Base-by-base conservation (phyloP, 1,140 invertebrate species). In the Acyrthosiphon pisum region DNA sequence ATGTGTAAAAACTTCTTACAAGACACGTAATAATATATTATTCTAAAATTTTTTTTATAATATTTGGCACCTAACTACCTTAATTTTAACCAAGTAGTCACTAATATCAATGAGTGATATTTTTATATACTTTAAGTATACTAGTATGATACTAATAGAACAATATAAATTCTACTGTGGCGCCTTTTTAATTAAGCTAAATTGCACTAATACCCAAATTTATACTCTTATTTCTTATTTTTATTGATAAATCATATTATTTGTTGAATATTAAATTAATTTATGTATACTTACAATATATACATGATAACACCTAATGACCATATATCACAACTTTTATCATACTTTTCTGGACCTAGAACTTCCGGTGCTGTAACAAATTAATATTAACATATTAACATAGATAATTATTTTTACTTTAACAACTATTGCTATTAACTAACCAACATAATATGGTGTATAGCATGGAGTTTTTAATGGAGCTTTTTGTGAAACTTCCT, bases 321-420 rank as follows among this genome's bases (percentile, higher is more conserved):
- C 99, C 99, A 99, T 95, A 99, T 98, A 96, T 99, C 99, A 96
- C 99, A 99, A 94, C 98, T 99, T 95, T 99, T 99, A 95, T 99
- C 99, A 96, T 99, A 99, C 95, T 99, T 99, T 95, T 99, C 98
- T 81, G 98, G 98, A 83, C 99, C 99, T 60, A 99, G 95, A 41
- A 99, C 99, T 96, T 99, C 98, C 83, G 98, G 98, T 76, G 98
- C 98, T 97, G 95, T 94, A 96, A 96, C 94, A 94, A 68, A 94
- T n/a, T n/a, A 94, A 93, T 1, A 94, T 89, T 90, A 22, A 76
- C 48, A 50, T 30, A 86, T 44, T 86, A 41, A 44, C 44, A 84
- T 6, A 44, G 37, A 44, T n/a, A 35, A 87, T n/a, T 89, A 48
- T 89, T 53, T 89, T 50, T 30, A 6, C 4, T 1, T 50, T 53